Percentiles rank a stretch among this genome's conserved stretches.
These are phyloP conservation scores for Littorina saxatilis DNA, from an alignment of 1,140 invertebrate species.

Conservation along the genomic window DNA sequence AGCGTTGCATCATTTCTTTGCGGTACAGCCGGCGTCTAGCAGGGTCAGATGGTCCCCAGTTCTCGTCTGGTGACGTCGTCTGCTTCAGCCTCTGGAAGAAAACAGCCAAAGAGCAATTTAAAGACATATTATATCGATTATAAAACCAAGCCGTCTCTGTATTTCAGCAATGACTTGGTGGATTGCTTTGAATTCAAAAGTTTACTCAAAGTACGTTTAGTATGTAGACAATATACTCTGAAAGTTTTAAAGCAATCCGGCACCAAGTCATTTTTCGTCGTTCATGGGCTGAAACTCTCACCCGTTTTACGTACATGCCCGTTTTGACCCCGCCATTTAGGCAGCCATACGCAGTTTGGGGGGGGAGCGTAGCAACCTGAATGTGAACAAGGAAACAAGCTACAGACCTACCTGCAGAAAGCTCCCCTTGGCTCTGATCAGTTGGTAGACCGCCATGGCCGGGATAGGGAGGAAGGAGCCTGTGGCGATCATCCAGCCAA, in stretches of 20 bases:
- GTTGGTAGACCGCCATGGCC: background rate
- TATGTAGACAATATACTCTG: background rate
- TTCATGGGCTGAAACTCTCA: no score
- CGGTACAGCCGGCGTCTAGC: background rate
- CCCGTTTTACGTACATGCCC: no score
- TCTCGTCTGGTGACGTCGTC: slow-evolving; percentile 19
- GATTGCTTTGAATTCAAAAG: background rate
- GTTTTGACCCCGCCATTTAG: background rate
- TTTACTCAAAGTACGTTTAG: background rate
- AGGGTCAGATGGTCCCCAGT: background rate
- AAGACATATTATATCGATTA: background rate
- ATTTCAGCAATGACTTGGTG: no score
- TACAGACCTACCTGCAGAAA: background rate
- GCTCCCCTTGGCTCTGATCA: background rate
- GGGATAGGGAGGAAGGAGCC: slow-evolving; percentile 44
- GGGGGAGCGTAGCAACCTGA: no score
- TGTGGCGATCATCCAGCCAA: slow-evolving; percentile 45
- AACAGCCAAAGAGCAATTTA: background rate
- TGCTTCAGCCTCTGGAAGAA: slow-evolving; percentile 9
- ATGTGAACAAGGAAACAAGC: no score
- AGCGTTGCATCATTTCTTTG: background rate
- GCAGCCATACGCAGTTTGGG: no score
- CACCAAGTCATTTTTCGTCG: background rate
- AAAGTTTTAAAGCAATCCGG: background rate
- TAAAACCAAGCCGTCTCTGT: no score